Evolutionary conservation across 2,888 invertebrate genomes (phyloP), one percentile per base, ranked within the genome.

Genomic region (Cyclophora albipunctata): DNA sequence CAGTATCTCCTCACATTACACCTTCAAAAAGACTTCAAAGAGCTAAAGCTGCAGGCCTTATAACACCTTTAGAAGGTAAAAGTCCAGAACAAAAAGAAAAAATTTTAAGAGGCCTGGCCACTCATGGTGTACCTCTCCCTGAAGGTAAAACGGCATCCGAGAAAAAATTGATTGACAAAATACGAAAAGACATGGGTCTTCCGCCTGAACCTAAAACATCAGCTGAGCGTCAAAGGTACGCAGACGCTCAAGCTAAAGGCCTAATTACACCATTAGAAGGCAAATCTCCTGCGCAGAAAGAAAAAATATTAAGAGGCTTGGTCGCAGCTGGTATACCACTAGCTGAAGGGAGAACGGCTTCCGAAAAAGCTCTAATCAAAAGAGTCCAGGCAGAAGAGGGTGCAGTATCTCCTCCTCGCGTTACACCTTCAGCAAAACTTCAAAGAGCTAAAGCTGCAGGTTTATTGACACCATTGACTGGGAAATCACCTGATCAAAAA

Each of bases 271-370:
- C 67, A 1, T 47, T 57, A 42, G 58, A 66, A 42, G 59, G 53
- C 4, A 56, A 59, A 51, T 41, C 62, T 4, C 51, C 52, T 4
- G 50, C 56, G 4, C 53, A 62, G 34, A 65, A 64, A 51, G 60
- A 60, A 47, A 59, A 55, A 45, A 62, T 66, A 4, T 51, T 65
- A 0, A 60, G 49, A 57, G 55, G 53, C 4, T 54, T 63, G 49
- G 63, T 59, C 20, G 63, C 64, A 37, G 54, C 60, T 37, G 70
- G 66, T 3, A 34, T 69, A 5, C 46, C 62, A 3, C 47, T 73
- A 5, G 69, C 73, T 3, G 64, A 69, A 60, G 73, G 71, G 3
- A 54, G 63, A 42, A 69, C 68, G 3, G 20, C 62, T 7, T 69
- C 71, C 4, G 70, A 72, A 56, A 69, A 66, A 51, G 59, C 63